Percentiles rank a stretch among this genome's conserved stretches.
Evolutionary conservation across 1,140 invertebrate species (phyloP).

Genomic region (Listronotus oregonensis): DNA sequence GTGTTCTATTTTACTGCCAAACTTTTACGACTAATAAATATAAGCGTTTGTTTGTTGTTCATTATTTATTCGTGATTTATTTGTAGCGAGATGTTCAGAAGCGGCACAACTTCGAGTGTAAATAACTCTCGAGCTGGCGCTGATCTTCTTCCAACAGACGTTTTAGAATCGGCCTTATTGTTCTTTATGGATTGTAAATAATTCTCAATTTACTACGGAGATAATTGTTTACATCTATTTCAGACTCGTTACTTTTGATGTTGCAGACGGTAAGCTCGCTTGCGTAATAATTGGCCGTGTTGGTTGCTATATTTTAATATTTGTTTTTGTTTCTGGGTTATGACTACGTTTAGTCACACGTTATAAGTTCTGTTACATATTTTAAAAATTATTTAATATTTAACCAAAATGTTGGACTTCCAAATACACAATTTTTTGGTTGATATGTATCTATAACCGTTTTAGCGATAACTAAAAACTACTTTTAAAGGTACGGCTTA

Average conservation of each 20-base stretch:
- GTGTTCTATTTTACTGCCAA: constrained; percentile 38
- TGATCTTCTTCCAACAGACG: constrained; percentile 33
- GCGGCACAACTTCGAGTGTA: constrained; percentile 39
- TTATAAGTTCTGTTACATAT: too few species aligned
- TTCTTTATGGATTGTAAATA: constrained; percentile 50
- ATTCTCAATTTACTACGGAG: constrained; percentile 36
- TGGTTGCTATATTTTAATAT: neutral
- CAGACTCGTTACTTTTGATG: constrained; percentile 17
- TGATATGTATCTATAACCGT: too few species aligned
- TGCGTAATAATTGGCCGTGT: neutral
- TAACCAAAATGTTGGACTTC: too few species aligned
- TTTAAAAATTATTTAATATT: too few species aligned
- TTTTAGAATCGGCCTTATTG: constrained; percentile 45
- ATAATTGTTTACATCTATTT: constrained; percentile 44
- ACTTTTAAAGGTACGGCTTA: too few species aligned
- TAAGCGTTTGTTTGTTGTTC: constrained; percentile 44
- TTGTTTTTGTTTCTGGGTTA: neutral
- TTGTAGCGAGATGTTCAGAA: constrained; percentile 34
- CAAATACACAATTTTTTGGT: too few species aligned
- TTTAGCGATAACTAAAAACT: too few species aligned
- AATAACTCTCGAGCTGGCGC: constrained; percentile 33
- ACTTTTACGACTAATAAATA: constrained; percentile 45
- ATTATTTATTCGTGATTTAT: constrained; percentile 45
- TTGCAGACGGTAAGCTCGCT: neutral
- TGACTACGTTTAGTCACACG: too few species aligned